Evolutionary conservation across 2,113 vertebrate species (phyloP).

Genomic region (Physeter macrocephalus): DNA sequence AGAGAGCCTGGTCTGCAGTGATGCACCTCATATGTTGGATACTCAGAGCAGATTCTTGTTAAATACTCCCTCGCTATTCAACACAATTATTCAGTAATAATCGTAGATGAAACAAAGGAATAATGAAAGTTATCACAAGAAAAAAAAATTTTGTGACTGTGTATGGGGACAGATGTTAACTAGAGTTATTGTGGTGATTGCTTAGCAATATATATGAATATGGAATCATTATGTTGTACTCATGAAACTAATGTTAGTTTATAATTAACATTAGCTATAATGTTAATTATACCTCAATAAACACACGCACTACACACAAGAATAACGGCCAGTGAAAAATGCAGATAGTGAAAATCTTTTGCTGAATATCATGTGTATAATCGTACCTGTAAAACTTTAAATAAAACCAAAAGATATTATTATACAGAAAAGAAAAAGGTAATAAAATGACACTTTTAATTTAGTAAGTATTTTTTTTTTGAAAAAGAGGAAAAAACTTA

Average conservation of each 20-base stretch:
- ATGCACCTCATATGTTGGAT: background rate
- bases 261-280: no score
- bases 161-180: background rate
- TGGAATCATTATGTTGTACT: background rate
- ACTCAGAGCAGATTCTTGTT: background rate
- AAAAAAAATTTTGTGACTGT: background rate
- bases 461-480: background rate
- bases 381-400: background rate
- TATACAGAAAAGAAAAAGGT: background rate
- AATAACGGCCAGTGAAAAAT: background rate
- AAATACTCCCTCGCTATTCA: background rate
- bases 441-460: background rate
- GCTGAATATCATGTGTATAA: background rate
- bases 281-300: background rate
- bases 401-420: background rate
- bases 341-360: background rate
- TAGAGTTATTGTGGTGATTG: background rate
- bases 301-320: background rate
- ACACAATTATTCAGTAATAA: background rate
- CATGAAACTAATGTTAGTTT: background rate
- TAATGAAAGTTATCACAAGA: background rate
- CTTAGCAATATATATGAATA: background rate
- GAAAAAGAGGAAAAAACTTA: background rate
- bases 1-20: background rate
- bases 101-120: background rate